Base-by-base conservation (phyloP, 2,888 invertebrate genomes). In the Arrhopalites spinosus region DNA sequence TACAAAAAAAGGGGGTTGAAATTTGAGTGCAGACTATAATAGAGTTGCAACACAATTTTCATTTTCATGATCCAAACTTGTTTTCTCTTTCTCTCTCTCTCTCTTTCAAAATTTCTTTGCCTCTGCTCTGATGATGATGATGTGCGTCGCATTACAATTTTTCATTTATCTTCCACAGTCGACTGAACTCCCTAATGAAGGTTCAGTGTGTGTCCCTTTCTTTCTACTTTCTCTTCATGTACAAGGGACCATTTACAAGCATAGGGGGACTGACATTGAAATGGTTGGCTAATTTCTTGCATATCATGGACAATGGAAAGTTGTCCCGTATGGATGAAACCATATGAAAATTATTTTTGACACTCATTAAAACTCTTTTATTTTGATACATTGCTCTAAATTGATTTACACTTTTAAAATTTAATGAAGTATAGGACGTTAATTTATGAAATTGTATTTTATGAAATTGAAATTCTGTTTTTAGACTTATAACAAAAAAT, bases 161-260 rank as follows among this genome's bases (percentile, higher is more conserved):
- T 56, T 72, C 77, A 77, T 77, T 77, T 77, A 74, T 77, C 77
- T 74, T 77, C 53, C 74, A 77, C 77, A 72, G 66, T 59, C 59
- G 56, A 71, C 59, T 77, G 77, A 71, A 25, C 64, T 56, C 71
- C 47, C 23, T 77, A 74, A 77, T 74, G 72, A 72, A 72, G 56
- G 47, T 20, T 29, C 50, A 2, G 15, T n/a, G 50, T 2, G 50
- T 25, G 59, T 25, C 23, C 13, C 59, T 7, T 3, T 36, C 5
- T 36, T 36, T 7, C 23, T 13, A 59, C 2, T 59, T 59, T 59
- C 7, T 13, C 17, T 29, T 15, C 36, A 27, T 15, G 25, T 7
- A 27, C 29, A 63, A 63, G 0, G 5, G 20, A 63, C 61, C 25
- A 63, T 1, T n/a, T 20, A 23, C 53, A 53, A 17, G 20, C 23